phyloP scores from a whole-genome alignment of 1,140 invertebrate species.

The Diuraphis noxia region DNA sequence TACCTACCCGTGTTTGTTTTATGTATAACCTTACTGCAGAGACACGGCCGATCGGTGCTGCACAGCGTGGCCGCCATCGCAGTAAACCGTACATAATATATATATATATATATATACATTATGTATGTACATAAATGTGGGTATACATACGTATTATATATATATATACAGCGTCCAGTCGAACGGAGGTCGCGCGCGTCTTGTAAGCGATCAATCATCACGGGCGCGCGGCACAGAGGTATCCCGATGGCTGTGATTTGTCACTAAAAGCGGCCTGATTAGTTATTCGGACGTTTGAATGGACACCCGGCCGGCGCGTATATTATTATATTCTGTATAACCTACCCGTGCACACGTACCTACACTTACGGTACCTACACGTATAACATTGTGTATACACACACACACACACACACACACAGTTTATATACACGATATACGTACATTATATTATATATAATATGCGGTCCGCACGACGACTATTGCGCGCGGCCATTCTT shows the following conservation, averaged over 20 bases:
- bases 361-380: background rate
- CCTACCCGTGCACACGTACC: too few species aligned
- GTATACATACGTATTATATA: too few species aligned
- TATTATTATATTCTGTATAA: too few species aligned
- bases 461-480: background rate
- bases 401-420: background rate
- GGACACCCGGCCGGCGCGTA: slow-evolving; percentile 40
- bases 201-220: slow-evolving; percentile 42
- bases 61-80: too few species aligned
- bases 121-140: too few species aligned
- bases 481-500: slow-evolving; percentile 6
- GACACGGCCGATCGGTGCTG: too few species aligned
- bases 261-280: slow-evolving; percentile 53
- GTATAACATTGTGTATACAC: background rate
- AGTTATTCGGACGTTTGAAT: slow-evolving; percentile 54
- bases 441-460: background rate
- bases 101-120: too few species aligned
- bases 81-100: too few species aligned
- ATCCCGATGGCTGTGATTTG: slow-evolving; percentile 43
- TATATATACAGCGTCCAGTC: background rate
- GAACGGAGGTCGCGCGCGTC: slow-evolving; percentile 38
- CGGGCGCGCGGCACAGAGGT: background rate
- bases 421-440: background rate
- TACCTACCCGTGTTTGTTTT: too few species aligned
- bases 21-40: too few species aligned